phyloP scores from a whole-genome alignment of 2,113 vertebrate species.

The Malurus alboscapulatus region DNA sequence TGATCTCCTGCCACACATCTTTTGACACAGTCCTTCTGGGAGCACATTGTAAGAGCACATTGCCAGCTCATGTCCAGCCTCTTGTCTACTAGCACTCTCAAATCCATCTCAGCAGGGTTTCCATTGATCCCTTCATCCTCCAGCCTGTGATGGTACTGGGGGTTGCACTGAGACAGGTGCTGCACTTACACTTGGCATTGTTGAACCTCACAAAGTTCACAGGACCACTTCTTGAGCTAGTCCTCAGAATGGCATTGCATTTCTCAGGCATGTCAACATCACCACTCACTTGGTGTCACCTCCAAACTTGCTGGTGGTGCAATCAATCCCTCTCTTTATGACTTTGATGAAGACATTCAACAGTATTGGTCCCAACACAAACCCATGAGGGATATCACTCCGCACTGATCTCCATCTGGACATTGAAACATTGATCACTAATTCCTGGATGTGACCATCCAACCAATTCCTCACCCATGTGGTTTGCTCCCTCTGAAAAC shows the following conservation, averaged over 20 bases:
- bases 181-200: not conserved
- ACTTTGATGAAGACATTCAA: not conserved
- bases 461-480: not conserved
- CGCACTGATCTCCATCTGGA: not conserved
- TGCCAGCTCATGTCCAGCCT: not conserved
- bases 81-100: too few relatives aligned
- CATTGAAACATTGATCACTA: not conserved
- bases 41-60: not conserved
- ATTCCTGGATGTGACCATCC: not conserved
- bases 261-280: not conserved
- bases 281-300: not conserved
- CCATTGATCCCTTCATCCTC: not conserved
- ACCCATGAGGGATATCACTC: not conserved
- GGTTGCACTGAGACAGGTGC: accelerated
- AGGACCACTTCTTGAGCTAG: not conserved
- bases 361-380: accelerated
- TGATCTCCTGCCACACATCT: not conserved
- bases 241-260: accelerated
- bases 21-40: not conserved
- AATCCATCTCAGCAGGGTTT: not conserved
- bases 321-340: accelerated
- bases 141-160: accelerated
- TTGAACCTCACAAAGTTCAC: not conserved
- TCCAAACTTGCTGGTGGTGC: not conserved
- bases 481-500: not conserved